Conservation (phyloP, 2,888 invertebrate species). For the Acanthosepion pharaonis region DNA sequence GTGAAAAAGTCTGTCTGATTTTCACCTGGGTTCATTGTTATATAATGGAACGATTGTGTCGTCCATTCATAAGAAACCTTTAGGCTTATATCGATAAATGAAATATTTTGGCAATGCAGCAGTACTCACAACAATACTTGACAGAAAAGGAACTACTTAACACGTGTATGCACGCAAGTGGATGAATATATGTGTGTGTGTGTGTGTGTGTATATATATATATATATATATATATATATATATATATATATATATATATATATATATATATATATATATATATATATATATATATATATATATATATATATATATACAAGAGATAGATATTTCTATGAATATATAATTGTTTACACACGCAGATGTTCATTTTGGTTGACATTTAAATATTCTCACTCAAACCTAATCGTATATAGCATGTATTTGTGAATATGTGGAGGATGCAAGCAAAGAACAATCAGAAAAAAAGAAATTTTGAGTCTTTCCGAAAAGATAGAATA, state of each 20-base stretch:
- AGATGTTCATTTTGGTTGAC: background rate
- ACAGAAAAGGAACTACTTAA: background rate
- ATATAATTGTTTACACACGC: background rate
- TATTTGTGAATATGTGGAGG: too few species aligned
- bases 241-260: too few species aligned
- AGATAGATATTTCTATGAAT: too few species aligned
- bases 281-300: too few species aligned
- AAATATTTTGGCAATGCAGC: background rate
- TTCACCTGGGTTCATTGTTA: background rate
- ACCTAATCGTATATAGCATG: background rate
- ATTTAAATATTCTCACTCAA: background rate
- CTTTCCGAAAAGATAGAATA: too few species aligned
- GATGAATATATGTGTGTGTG: background rate
- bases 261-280: too few species aligned
- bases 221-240: too few species aligned
- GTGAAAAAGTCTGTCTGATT: background rate
- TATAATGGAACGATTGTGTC: background rate
- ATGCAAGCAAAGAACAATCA: too few species aligned
- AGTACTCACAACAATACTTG: background rate
- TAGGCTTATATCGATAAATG: background rate
- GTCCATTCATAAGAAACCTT: background rate
- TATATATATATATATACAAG: too few species aligned
- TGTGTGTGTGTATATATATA: too few species aligned
- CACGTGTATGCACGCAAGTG: background rate
- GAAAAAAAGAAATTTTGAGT: too few species aligned